Conservation (phyloP, 2,113 vertebrate genomes). For the Psilopsiagon aymara region DNA sequence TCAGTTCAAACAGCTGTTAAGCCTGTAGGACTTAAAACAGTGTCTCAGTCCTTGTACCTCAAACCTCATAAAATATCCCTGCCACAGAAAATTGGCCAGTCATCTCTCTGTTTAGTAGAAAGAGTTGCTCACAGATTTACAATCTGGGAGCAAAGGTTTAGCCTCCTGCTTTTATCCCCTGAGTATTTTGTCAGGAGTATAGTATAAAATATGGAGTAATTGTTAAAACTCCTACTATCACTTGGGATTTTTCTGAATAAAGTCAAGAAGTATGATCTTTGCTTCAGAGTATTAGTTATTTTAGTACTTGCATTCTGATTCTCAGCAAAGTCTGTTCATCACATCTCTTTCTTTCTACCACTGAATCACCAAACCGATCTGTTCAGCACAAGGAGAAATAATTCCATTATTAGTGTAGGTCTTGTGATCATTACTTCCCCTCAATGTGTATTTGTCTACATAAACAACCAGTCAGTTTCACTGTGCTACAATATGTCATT, state of each 20-base stretch:
- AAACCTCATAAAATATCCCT: background rate
- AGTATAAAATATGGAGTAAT: background rate
- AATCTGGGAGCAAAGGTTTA: background rate
- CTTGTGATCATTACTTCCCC: background rate
- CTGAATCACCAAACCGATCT: background rate
- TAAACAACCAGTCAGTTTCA: background rate
- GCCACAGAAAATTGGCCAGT: background rate
- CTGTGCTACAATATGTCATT: background rate
- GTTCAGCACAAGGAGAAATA: background rate
- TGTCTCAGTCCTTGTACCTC: background rate
- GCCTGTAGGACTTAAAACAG: background rate
- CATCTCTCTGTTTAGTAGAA: background rate
- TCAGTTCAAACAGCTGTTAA: background rate
- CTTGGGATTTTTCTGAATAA: background rate
- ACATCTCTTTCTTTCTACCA: background rate
- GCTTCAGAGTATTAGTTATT: background rate
- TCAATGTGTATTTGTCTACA: background rate
- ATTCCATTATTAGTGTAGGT: background rate
- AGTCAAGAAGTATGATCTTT: background rate
- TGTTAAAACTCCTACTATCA: background rate
- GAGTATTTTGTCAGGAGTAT: background rate
- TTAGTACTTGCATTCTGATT: background rate
- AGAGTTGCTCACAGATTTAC: background rate
- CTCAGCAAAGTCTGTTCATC: background rate
- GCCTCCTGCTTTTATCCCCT: background rate